Conservation (phyloP, 2,113 vertebrate genomes). For the Cyphomyrus plagiostoma region DNA sequence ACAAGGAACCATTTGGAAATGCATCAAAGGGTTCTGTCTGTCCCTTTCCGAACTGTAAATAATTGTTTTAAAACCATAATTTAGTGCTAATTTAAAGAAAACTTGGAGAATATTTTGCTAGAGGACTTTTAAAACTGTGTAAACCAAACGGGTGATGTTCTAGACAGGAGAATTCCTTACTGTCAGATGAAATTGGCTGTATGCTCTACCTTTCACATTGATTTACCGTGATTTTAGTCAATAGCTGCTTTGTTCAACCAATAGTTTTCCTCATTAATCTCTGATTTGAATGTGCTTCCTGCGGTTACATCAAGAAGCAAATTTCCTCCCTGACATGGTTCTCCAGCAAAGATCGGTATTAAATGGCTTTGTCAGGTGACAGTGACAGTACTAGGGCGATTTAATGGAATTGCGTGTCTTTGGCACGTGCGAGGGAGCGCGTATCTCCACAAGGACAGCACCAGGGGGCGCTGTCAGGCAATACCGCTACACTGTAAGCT, state of each 20-base stretch:
- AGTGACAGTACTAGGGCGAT: background rate
- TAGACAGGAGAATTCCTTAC: background rate
- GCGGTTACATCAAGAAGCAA: background rate
- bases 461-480: background rate
- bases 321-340: background rate
- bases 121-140: background rate
- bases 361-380: slow-evolving; percentile 1
- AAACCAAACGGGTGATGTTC: background rate
- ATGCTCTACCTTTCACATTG: background rate
- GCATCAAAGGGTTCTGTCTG: background rate
- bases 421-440: background rate
- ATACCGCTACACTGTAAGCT: background rate
- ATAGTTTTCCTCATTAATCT: background rate
- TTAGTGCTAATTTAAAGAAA: background rate
- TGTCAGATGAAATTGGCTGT: background rate
- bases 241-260: background rate
- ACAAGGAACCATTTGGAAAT: background rate
- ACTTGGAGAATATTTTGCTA: background rate
- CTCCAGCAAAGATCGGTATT: background rate
- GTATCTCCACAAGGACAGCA: background rate
- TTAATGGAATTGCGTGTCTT: background rate
- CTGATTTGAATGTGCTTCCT: background rate
- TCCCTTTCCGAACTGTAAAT: background rate
- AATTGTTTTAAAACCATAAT: background rate
- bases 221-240: background rate